A percentile compares a stretch with the other conserved stretches of the same genome.
Conservation (phyloP, 2,797 vertebrate genomes). For the Pipistrellus pipistrellus region DNA sequence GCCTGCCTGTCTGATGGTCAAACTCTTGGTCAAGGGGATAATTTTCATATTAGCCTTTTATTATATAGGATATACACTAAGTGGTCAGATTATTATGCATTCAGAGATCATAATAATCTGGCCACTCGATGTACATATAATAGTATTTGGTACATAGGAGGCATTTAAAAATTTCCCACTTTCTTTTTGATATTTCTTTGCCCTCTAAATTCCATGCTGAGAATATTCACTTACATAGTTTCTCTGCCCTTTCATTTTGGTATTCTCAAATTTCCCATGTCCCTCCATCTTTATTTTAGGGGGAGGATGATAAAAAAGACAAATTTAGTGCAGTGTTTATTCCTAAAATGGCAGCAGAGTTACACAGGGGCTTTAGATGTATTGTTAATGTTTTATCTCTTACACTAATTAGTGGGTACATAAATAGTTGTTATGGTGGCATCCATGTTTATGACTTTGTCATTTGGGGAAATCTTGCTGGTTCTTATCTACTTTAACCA, state of each 20-base stretch:
- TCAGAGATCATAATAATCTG: too few species aligned
- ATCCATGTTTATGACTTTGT: slow-evolving; percentile 30
- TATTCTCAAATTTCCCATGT: background rate
- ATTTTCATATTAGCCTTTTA: too few species aligned
- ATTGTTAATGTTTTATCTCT: background rate
- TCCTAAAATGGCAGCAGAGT: background rate
- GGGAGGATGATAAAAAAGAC: background rate
- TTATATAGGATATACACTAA: too few species aligned
- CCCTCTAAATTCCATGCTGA: slow-evolving; percentile 20
- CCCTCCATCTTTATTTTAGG: background rate
- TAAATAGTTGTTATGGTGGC: background rate
- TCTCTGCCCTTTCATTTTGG: background rate
- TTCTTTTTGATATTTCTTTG: slow-evolving; percentile 10
- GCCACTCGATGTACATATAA: background rate
- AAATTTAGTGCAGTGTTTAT: background rate
- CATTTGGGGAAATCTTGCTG: background rate
- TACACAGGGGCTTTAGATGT: slow-evolving; percentile 4
- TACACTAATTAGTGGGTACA: background rate
- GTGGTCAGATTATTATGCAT: too few species aligned
- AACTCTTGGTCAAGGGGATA: too few species aligned
- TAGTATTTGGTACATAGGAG: background rate
- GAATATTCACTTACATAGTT: background rate
- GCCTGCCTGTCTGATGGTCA: too few species aligned
- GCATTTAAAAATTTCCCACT: background rate
- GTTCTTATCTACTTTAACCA: background rate